Evolutionary conservation across 2,888 invertebrate species (phyloP), one percentile per base, ranked within the genome.

Genomic region (Xestia sexstrigata): DNA sequence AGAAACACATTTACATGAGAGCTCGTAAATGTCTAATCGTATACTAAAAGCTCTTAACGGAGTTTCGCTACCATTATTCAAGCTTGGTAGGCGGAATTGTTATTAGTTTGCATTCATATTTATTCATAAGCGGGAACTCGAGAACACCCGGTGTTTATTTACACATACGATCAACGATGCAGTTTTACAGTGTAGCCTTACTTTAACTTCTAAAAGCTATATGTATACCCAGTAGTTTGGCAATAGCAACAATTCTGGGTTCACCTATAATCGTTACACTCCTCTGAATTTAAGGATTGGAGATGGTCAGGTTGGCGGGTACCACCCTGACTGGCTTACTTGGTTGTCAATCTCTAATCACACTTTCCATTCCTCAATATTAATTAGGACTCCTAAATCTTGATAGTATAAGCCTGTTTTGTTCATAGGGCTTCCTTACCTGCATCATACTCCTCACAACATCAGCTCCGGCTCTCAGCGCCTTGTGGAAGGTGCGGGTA

Each of bases 401-500:
- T 26, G 8, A 20, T 30, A 30, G 26, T 8, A 17, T 20, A 55
- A 23, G 17, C 26, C 17, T 60, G 13, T 13, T 15, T 20, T 17
- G 47, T 15, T 23, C 17, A 35, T 35, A 35, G 5, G 2, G 1
- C 0, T 2, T 63, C 23, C 95, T 93, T 94, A 98, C 98, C 97
- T 97, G 97, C 89, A 98, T 97, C 97, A 99, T 97, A 90, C 97
- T 98, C 89, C 98, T 97, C 30, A 99, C 97, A 55, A 99, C 98
- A 74, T 99, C 98, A 5, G 98, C 97, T 1, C 99, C 99, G 35
- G 98, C 97, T 49, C 97, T 97, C 79, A 99, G 96, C 0, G 99
- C 98, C 93, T 99, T 99, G 85, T 99, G 98, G 95, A 99, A 99
- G 72, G 99, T 99, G 89, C 99, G 97, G 13, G 99, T 99, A 30